phyloP scores from a whole-genome alignment of 2,888 invertebrate genomes.

The Agrotis clavis region DNA sequence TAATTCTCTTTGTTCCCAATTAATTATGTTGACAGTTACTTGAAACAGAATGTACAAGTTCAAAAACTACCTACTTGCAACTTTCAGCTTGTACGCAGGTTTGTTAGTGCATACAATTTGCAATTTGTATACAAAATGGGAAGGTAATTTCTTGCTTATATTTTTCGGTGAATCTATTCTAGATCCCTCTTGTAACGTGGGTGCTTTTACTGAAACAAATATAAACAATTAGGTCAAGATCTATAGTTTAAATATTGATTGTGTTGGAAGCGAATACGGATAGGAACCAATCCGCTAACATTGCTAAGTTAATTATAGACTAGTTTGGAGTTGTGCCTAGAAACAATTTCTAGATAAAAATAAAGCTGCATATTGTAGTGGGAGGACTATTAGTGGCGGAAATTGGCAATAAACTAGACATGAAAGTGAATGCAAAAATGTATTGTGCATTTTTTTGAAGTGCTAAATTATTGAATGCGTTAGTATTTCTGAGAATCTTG shows the following conservation, averaged over 20 bases:
- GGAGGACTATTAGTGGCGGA: slow-evolving; percentile 7
- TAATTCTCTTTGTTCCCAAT: too few species aligned
- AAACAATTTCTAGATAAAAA: slow-evolving; percentile 30
- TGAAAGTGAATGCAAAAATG: slow-evolving; percentile 22
- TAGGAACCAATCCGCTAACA: neutral
- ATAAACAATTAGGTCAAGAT: neutral
- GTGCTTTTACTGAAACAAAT: neutral
- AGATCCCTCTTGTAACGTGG: too few species aligned
- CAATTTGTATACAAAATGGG: too few species aligned
- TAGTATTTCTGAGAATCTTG: neutral
- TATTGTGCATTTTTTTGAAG: slow-evolving; percentile 25
- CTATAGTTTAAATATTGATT: neutral
- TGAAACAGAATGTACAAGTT: too few species aligned
- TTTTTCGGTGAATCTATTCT: neutral
- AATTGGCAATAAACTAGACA: slow-evolving; percentile 32
- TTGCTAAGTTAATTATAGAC: neutral
- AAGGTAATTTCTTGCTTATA: neutral
- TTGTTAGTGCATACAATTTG: too few species aligned
- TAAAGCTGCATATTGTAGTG: slow-evolving; percentile 19
- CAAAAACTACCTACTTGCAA: too few species aligned
- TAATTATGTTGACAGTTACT: too few species aligned
- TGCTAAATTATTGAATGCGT: slow-evolving; percentile 37
- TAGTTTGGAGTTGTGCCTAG: slow-evolving; percentile 1
- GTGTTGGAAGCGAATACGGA: neutral
- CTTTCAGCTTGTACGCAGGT: too few species aligned